Evolutionary conservation across 2,113 vertebrate genomes (phyloP).

Genomic region (Neopipo cinnamomea): DNA sequence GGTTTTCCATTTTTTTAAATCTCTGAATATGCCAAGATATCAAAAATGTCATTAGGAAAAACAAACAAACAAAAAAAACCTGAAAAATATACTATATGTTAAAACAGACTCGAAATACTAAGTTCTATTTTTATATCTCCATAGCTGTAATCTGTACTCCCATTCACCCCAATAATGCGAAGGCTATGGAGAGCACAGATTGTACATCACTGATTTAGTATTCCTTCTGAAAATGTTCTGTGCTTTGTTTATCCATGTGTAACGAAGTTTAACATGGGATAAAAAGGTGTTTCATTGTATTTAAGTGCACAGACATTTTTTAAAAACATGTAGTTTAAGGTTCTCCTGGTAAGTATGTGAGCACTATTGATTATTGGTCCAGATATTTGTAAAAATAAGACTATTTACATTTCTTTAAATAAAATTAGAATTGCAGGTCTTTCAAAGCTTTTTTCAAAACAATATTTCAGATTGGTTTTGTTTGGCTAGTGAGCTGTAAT

Average conservation of each 20-base stretch:
- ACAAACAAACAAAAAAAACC: background rate
- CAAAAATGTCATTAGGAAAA: background rate
- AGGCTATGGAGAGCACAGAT: background rate
- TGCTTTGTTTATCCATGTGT: background rate
- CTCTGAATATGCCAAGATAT: background rate
- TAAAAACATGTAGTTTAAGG: background rate
- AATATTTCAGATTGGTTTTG: background rate
- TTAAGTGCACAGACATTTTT: background rate
- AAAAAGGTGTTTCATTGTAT: background rate
- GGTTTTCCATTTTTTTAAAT: background rate
- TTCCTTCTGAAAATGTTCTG: background rate
- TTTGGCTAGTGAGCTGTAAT: background rate
- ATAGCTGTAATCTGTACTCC: background rate
- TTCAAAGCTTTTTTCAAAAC: background rate
- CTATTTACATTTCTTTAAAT: background rate
- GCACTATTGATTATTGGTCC: background rate
- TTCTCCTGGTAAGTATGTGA: background rate
- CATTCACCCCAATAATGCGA: background rate
- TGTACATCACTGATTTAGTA: background rate
- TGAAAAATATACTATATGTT: background rate
- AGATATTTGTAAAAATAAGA: background rate
- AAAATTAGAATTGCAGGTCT: background rate
- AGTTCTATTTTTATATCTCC: background rate
- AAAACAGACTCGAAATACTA: background rate
- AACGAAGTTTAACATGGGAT: background rate